A percentile compares a stretch with the other conserved stretches of the same genome.
phyloP scores from a whole-genome alignment of 2,888 invertebrate genomes.

The Endomychus coccineus region DNA sequence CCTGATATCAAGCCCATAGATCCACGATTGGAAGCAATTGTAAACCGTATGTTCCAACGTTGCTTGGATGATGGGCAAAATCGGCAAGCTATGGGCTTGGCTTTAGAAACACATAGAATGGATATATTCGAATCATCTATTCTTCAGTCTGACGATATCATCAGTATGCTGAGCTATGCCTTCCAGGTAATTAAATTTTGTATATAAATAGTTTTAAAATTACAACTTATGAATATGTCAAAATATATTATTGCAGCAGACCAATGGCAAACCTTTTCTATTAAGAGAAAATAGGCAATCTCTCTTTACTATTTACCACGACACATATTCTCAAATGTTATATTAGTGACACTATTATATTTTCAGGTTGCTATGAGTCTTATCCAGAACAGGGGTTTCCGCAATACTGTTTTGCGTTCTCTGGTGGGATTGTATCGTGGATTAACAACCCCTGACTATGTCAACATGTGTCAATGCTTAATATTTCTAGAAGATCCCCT shows the following conservation, averaged over 20 bases:
- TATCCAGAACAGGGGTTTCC: conserved; percentile 88
- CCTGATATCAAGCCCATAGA: conserved; percentile 64
- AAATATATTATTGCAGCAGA: no score
- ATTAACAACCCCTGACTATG: conserved; percentile 88
- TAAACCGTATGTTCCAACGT: conserved; percentile 94
- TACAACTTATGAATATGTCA: no score
- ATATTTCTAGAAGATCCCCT: conserved; percentile 93
- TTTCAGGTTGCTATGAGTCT: conserved; percentile 94
- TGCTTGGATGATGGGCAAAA: conserved; percentile 93
- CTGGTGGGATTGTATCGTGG: conserved; percentile 86
- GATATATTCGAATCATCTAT: conserved; percentile 93
- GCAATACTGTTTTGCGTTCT: conserved; percentile 81
- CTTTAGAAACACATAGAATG: conserved; percentile 93
- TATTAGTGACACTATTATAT: no score
- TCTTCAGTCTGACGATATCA: conserved; percentile 82
- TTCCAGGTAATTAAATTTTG: conserved; percentile 68
- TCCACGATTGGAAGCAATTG: conserved; percentile 81
- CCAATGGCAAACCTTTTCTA: no score
- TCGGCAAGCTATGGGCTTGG: conserved; percentile 92
- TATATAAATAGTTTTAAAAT: no score
- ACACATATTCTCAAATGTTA: no score
- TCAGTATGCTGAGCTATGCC: conserved; percentile 88
- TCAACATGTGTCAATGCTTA: conserved; percentile 96
- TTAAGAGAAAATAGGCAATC: no score
- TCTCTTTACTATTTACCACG: no score